These are phyloP conservation scores for Hyperopisus bebe DNA, from an alignment of 2,113 vertebrate genomes.

Conservation along the genomic window DNA sequence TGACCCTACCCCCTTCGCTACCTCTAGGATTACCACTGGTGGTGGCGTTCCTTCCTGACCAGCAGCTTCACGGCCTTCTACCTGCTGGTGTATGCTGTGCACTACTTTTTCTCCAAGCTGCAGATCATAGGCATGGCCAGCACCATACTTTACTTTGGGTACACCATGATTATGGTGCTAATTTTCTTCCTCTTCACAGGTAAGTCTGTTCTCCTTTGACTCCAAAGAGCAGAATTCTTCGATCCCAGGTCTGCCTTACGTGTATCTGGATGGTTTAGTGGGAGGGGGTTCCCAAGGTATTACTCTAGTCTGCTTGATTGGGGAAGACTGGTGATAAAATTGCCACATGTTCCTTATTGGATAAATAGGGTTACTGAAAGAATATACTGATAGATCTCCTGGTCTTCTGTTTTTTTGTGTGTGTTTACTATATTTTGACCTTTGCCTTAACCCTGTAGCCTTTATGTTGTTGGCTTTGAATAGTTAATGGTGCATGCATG, in stretches of 20 bases:
- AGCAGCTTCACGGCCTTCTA: conserved; percentile 96
- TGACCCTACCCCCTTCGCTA: neutral
- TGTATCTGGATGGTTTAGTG: neutral
- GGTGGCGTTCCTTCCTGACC: conserved; percentile 96
- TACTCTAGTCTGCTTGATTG: neutral
- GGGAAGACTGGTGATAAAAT: neutral
- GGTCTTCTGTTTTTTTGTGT: neutral
- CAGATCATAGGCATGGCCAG: conserved; percentile 68
- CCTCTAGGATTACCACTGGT: conserved; percentile 93
- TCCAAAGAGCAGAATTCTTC: neutral
- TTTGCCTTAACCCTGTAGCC: neutral
- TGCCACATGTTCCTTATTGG: neutral
- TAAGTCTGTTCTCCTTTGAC: conserved; percentile 34
- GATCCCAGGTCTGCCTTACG: neutral
- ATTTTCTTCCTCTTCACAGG: conserved; percentile 75
- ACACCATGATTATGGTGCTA: conserved; percentile 70
- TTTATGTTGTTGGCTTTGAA: neutral
- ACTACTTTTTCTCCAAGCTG: conserved; percentile 72
- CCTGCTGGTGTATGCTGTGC: conserved; percentile 80
- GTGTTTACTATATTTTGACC: neutral
- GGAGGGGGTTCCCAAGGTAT: neutral
- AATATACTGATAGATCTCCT: neutral
- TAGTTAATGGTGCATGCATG: neutral
- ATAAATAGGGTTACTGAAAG: neutral
- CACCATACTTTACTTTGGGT: conserved; percentile 70